Base-by-base conservation (phyloP, 1,140 invertebrate species). In the Aradophagus sp. region DNA sequence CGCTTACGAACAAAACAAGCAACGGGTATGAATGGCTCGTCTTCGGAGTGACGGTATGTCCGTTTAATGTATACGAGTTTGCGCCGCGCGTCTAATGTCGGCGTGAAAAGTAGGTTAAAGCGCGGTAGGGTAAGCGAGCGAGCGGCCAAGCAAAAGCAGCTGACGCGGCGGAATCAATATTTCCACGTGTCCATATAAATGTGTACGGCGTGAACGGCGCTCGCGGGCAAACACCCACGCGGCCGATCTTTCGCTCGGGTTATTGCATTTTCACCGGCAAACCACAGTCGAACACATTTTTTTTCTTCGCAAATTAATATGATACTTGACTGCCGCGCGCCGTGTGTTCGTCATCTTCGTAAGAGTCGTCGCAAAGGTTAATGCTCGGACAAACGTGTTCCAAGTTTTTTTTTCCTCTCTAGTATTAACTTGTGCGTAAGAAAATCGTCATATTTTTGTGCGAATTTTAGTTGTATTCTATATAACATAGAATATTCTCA, bases 151-250 rank as follows among this genome's bases (percentile, higher is more conserved):
- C 45, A 65, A 71, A 63, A 76, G 75, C 77, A 80, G 78, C 78
- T 80, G 78, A 80, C 78, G 67, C 74, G 72, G 48, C 39, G 66
- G 72, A 80, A 80, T 80, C 78, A 80, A 80, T 80, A 80, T 80
- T 80, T 74, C 71, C 78, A 78, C 71, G 78, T 76, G 75, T 73
- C 71, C 61, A 55, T 67, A 58, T 23, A 5, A 65, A 55, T 56
- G 59, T 50, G 36, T 35, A n/a, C n/a, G n/a, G n/a, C n/a, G 48
- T 47, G 39, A 39, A 23, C 48, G 23, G 8, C 23, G 26, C 11
- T 27, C 29, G 44, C 35, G 45, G 11, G 38, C 44, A 39, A 41
- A 27, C 32, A 16, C 8, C 10, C 16, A 41, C 17, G 32, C 16
- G 39, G 3, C 12, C 44, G n/a, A 44, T 26, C 27, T 32, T 45